These are phyloP conservation scores for Leucosticte australis DNA, from an alignment of 2,113 vertebrate genomes.

Conservation along the genomic window DNA sequence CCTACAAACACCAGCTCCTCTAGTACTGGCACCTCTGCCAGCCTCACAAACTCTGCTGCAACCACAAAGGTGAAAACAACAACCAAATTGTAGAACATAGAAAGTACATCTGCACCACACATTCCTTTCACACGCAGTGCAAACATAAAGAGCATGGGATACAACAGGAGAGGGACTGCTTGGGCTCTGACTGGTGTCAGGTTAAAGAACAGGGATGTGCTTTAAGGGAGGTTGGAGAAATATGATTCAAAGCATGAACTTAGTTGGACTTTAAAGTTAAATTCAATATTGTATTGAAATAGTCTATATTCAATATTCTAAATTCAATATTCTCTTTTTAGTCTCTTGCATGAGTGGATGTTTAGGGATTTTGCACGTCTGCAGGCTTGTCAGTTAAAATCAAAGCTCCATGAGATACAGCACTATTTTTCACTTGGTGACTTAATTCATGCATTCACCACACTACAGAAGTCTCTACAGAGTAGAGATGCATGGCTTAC, in stretches of 20 bases:
- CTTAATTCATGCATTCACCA: background rate
- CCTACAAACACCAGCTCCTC: slow-evolving; percentile 94
- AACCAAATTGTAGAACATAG: background rate
- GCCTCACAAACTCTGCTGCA: slow-evolving; percentile 87
- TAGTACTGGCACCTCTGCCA: slow-evolving; percentile 86
- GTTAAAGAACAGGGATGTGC: background rate
- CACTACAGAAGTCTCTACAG: background rate
- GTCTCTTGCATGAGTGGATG: background rate
- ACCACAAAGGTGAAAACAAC: slow-evolving; percentile 50
- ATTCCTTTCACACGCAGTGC: background rate
- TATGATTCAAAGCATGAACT: background rate
- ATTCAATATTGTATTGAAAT: background rate
- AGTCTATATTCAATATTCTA: background rate
- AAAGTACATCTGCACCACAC: background rate
- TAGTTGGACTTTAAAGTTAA: background rate
- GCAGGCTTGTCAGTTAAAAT: background rate
- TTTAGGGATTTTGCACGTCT: background rate
- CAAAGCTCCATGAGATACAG: background rate
- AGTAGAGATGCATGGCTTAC: slow-evolving; percentile 68
- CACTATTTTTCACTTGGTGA: background rate
- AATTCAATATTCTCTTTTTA: background rate
- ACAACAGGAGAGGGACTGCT: background rate
- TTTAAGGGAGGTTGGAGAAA: background rate
- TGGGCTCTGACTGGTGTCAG: background rate
- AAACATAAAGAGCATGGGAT: background rate